phyloP scores from a whole-genome alignment of 2,797 vertebrate species.

The Peromyscus nudipes region DNA sequence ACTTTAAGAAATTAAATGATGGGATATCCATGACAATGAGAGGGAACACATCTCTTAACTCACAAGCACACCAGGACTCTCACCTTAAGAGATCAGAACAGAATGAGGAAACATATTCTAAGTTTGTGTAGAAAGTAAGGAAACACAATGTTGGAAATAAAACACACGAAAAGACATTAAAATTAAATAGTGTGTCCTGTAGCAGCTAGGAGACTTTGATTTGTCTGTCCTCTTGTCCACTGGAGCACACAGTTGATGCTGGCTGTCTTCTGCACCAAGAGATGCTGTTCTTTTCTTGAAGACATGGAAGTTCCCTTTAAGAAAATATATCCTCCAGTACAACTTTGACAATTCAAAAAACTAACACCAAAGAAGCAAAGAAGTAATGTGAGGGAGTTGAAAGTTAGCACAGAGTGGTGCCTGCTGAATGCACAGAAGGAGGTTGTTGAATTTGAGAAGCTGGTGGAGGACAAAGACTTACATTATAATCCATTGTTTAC shows the following conservation, averaged over 20 bases:
- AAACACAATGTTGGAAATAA: neutral
- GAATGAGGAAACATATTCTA: neutral
- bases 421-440: neutral
- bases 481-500: neutral
- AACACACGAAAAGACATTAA: neutral
- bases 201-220: neutral
- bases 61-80: neutral
- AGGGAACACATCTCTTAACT: neutral
- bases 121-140: conserved; percentile 29
- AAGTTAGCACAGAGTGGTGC: neutral
- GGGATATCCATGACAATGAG: neutral
- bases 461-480: neutral
- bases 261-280: neutral
- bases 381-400: neutral
- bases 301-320: neutral
- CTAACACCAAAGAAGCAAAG: neutral
- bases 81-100: neutral
- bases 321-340: neutral
- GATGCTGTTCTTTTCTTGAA: neutral
- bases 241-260: neutral
- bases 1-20: conserved; percentile 1
- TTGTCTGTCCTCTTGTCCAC: neutral
- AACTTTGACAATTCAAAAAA: neutral
- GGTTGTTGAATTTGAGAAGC: neutral
- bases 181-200: neutral